Base-by-base conservation (phyloP, 2,888 invertebrate genomes). In the Andrena haemorrhoa region DNA sequence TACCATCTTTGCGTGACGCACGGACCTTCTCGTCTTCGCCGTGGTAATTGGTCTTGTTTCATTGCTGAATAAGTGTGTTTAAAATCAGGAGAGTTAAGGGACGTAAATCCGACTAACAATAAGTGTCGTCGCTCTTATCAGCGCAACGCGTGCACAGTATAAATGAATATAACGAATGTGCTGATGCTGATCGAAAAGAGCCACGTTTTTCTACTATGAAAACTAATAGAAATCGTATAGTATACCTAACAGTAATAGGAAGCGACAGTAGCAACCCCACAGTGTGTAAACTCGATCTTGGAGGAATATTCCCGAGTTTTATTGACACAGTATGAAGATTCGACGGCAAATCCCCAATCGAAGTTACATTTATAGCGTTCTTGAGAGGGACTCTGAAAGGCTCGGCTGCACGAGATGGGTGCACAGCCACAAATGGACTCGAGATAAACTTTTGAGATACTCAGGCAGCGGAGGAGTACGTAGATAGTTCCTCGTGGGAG, bases 381-480 rank as follows among this genome's bases (percentile, higher is more conserved):
- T 60, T 56, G 56, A 56, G 58, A 47, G 51, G 16, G 26, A 26
- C 47, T 60, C 35, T 26, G 29, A 47, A 60, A 70, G 69, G 47
- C 47, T 60, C 26, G n/a, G 16, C 10, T 26, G 31, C 56, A 20
- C 12, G n/a, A 56, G 10, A 1, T 26, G n/a, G 56, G 35, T 23
- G 58, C 41, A 31, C 23, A 20, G 26, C 29, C 29, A 35, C 60
- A 60, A 70, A 70, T 70, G 47, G 70, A 60, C 29, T 58, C 58
- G 58, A 60, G 70, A 60, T 58, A 26, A 60, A 35, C 26, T 35
- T 41, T 33, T 47, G 8, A 60, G 58, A 70, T 60, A 58, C 12
- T 20, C 31, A 41, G 23, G 29, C 64, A 12, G 7, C n/a, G 47
- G 0, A n/a, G 26, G 47, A 29, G 16, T 41, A 16, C 41, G 29